Base-by-base conservation (phyloP, 2,797 vertebrate genomes). In the Gymnothorax reevesii region DNA sequence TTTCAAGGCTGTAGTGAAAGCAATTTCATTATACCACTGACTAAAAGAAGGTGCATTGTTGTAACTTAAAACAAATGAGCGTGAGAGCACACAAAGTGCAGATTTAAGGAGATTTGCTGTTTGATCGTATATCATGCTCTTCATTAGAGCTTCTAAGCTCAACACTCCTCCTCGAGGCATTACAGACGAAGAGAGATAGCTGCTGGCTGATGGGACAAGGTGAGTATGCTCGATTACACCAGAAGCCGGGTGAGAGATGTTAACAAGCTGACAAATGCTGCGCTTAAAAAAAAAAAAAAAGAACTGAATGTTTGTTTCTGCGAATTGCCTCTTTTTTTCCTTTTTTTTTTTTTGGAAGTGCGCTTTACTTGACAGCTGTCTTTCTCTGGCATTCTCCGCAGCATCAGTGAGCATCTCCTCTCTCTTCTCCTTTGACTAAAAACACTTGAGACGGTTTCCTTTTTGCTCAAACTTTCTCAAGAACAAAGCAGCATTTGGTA, bases 281-380 rank as follows among this genome's bases (percentile, higher is more conserved):
- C 27, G 17, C 42, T 77, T 77, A 83, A 57, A 83, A 83, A 27
- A 83, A 60, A 83, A 52, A 77, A 77, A 49, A 42, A 77, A 57
- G 57, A 59, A 33, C 9, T 17, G 27, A 17, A 83, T 52, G 27
- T 49, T 42, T 77, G 71, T 75, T 75, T 75, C 27, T 75, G 4
- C 10, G 27, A 75, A 12, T 33, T 73, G n/a, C 69, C n/a, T 82
- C 22, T 59, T 79, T 12, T 27, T 42, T 55, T 82, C 2, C 5
- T 57, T 82, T 55, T 55, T 82, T 75, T 15, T 69, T 69, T 42
- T 75, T 75, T 75, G 71, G 27, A 60, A 73, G 73, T 84, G n/a
- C 62, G 15, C 0, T 84, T 84, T 84, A 4, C 66, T 84, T 84
- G 83, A 84, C 83, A 84, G 83, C 83, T 64, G 59, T 66, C 83